Evolutionary conservation across 2,113 vertebrate species (phyloP), one percentile per base, ranked within the genome.

Genomic region (Semnornis frantzii): DNA sequence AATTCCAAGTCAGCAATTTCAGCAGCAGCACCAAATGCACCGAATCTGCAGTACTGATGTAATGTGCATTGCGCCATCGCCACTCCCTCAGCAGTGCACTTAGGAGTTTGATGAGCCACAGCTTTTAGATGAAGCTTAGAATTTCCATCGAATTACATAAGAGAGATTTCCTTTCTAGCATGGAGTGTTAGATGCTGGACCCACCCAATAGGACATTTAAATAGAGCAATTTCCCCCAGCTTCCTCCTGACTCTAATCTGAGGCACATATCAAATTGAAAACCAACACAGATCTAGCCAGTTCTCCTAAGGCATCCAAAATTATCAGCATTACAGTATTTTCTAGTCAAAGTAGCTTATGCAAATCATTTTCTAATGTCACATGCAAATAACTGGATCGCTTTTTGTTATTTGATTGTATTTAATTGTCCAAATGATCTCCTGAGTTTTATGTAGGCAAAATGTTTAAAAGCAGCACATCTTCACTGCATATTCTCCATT

Each of bases 11-110:
- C 87, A 92, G 91, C 91, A 60, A 70, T 81, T 93, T 83, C 59
- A 81, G 37, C 44, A 94, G 63, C 73, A 90, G 76, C 37, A 96
- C 15, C 84, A 85, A 93, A 46, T 20, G 50, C 54, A 37, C 50
- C 25, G 31, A 52, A 37, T 79, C 76, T 93, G 87, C 82, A 85
- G 11, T 14, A 66, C 70, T 95, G 93, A 93, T 90, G 94, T 91
- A 71, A 95, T 80, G 57, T 33, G 50, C 31, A 25, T 81, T 91
- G 89, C 66, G 1, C 87, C 90, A 92, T 59, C 69, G 1, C 0
- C 34, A 64, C 75, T 55, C 76, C 70, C 72, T 64, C 25, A 87
- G 58, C 13, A 31, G 31, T 72, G 34, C 42, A 39, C 59, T 84
- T 71, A 30, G 0, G 64, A 65, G 44, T 58, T 85, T 85, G 78